Evolutionary conservation across 2,113 vertebrate species (phyloP).

Genomic region (Tragelaphus scriptus): DNA sequence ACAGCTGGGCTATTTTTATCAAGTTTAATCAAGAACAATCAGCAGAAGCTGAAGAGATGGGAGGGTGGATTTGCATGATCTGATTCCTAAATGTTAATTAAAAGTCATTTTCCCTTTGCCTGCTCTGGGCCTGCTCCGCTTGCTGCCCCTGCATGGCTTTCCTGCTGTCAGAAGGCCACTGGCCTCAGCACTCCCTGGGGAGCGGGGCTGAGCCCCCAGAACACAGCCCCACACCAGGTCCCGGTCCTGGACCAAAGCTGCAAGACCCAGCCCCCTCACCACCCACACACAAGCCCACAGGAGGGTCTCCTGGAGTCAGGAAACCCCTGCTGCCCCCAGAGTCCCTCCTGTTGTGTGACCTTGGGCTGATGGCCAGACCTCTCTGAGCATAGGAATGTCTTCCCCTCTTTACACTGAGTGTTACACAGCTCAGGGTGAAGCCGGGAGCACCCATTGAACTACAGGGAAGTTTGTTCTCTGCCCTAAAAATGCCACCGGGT

Average conservation of each 20-base stretch:
- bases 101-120: conserved; percentile 73
- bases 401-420: rapidly evolving
- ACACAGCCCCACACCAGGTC: neutral
- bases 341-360: neutral
- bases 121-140: conserved; percentile 18
- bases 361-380: neutral
- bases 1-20: conserved; percentile 75
- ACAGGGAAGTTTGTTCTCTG: neutral
- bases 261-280: neutral
- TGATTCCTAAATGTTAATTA: conserved; percentile 77
- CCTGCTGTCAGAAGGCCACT: too few species aligned
- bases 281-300: neutral
- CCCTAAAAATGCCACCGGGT: neutral
- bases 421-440: rapidly evolving
- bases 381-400: neutral
- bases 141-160: rapidly evolving
- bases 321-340: neutral
- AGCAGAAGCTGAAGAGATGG: conserved; percentile 67
- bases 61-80: conserved; percentile 68
- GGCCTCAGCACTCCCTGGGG: neutral
- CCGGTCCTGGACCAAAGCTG: neutral
- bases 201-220: neutral
- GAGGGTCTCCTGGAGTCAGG: neutral
- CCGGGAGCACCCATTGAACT: neutral
- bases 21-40: conserved; percentile 79